Base-by-base conservation (phyloP, 2,888 invertebrate species). In the Troglohyphantes excavatus region DNA sequence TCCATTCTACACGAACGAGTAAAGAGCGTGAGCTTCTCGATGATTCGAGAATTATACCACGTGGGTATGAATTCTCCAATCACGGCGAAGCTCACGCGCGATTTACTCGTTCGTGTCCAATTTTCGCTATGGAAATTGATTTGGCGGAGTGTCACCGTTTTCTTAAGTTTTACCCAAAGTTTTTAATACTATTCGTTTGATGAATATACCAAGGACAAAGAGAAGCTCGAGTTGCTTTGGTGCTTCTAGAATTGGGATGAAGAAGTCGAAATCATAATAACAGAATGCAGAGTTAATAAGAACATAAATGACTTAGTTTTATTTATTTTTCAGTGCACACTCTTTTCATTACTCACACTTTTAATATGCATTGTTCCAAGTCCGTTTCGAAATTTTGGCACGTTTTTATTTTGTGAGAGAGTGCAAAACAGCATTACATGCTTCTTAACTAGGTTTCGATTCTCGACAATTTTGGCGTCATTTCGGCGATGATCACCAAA, bases 301-400 rank as follows among this genome's bases (percentile, higher is more conserved):
- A 78, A 78, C 39, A 63, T 39, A 78, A 65, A 78, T 43, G 78
- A 78, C 65, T 65, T 78, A 78, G 65, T 43, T 78, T 65, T 13
- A 26, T 70, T 43, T 26, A 17, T 5, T 26, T 68, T 33, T 29
- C 68, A 33, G 68, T 68, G 9, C 33, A 33, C 17, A 26, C n/a
- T 68, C 68, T 26, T 72, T 72, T 23, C 21, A 23, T 46, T 5
- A 21, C 17, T 70, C 23, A 33, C 7, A 7, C 13, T 39, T 1
- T 39, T 39, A 39, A n/a, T n/a, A n/a, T n/a, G n/a, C n/a, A n/a
- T n/a, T n/a, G 9, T 33, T 33, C 33, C 33, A 33, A 33, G 33
- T 33, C 9, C 33, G 53, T 53, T 53, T 53, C 53, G 17, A 39
- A 26, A 72, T 72, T 72, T 72, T 72, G 72, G 72, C 72, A 72